These are phyloP conservation scores for Anaspis maculata DNA, from an alignment of 2,888 invertebrate species.

Conservation along the genomic window DNA sequence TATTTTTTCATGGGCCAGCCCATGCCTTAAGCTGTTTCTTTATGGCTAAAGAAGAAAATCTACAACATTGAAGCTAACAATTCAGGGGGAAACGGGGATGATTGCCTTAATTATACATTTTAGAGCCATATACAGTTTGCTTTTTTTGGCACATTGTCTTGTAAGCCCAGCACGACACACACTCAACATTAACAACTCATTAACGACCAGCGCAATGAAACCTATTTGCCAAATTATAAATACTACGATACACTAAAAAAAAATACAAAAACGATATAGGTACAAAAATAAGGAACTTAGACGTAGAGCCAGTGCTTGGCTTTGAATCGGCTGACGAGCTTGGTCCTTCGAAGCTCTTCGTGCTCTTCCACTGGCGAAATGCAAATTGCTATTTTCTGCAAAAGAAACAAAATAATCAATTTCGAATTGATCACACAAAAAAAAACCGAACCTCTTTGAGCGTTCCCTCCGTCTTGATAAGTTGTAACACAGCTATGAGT, in stretches of 20 bases:
- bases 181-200: conserved; percentile 13
- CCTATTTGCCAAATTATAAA: neutral
- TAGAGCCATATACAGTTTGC: too few relatives aligned
- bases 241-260: conserved; percentile 2
- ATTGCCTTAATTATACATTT: neutral
- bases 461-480: conserved; percentile 58
- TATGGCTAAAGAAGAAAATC: too few relatives aligned
- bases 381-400: conserved; percentile 55
- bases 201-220: conserved; percentile 17
- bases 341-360: conserved; percentile 53
- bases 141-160: conserved; percentile 8
- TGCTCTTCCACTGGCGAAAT: conserved; percentile 61
- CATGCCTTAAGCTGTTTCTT: too few relatives aligned
- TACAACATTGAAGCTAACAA: conserved; percentile 2
- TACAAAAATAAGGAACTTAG: conserved; percentile 42
- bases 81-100: too few relatives aligned
- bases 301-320: conserved; percentile 62
- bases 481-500: conserved; percentile 53
- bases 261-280: too few relatives aligned
- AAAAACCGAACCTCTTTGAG: conserved; percentile 45
- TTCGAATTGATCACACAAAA: neutral
- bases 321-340: conserved; percentile 53
- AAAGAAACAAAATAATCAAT: conserved; percentile 5
- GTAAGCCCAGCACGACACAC: too few relatives aligned
- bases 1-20: too few relatives aligned